These are phyloP conservation scores for Pedionomus torquatus DNA, from an alignment of 2,113 vertebrate genomes.

Conservation along the genomic window DNA sequence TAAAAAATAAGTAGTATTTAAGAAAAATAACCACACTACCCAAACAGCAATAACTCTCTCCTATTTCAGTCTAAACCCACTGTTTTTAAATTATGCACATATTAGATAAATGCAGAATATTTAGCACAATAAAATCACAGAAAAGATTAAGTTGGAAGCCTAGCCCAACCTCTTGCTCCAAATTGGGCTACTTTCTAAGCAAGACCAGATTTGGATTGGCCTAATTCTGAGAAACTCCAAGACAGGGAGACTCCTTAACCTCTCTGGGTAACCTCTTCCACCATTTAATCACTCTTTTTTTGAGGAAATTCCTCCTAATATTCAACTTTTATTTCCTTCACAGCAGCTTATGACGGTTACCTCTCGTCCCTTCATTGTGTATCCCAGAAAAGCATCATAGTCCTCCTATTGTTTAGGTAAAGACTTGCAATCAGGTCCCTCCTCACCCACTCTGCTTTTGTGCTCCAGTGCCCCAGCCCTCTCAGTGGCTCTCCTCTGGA, in stretches of 20 bases:
- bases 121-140: not conserved
- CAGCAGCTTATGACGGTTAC: not conserved
- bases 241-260: not conserved
- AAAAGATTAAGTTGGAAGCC: not conserved
- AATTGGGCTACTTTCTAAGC: not conserved
- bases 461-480: not conserved
- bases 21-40: not conserved
- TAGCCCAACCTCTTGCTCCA: not conserved
- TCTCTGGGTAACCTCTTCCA: not conserved
- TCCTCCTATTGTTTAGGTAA: not conserved
- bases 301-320: not conserved
- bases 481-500: not conserved
- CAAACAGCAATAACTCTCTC: not conserved
- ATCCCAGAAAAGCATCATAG: not conserved
- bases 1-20: not conserved
- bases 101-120: not conserved
- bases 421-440: not conserved
- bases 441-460: rapidly evolving
- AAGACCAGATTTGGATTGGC: not conserved
- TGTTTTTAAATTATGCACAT: not conserved
- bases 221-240: not conserved
- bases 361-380: not conserved
- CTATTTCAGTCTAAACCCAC: not conserved
- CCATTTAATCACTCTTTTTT: not conserved
- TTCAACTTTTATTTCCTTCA: not conserved